Evolutionary conservation across 2,797 vertebrate genomes (phyloP).

Genomic region (Macrochelys suwanniensis): DNA sequence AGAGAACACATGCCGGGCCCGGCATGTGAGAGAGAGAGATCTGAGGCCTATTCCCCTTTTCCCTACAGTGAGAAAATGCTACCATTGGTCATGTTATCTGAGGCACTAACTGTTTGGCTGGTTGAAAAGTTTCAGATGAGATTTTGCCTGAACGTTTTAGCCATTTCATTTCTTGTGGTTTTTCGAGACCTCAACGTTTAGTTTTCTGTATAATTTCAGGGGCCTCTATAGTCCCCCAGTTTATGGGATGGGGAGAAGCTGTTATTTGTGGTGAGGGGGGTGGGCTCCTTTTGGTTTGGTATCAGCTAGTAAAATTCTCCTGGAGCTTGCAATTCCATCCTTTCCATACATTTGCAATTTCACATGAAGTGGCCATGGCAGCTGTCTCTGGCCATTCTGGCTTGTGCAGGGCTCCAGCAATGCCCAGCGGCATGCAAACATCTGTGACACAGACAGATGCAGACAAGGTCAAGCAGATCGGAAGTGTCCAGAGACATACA

Average conservation of each 20-base stretch:
- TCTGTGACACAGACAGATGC: neutral
- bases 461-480: neutral
- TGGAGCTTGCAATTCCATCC: neutral
- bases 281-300: neutral
- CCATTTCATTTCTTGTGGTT: neutral
- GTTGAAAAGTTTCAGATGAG: neutral
- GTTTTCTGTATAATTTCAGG: neutral
- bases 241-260: neutral
- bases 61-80: neutral
- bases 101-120: neutral
- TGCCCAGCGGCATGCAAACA: neutral
- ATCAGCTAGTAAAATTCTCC: neutral
- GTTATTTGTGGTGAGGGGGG: neutral
- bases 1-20: neutral
- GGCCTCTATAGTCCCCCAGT: neutral
- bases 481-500: neutral
- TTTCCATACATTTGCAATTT: neutral
- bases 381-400: neutral
- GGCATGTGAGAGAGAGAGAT: neutral
- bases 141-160: rapidly evolving
- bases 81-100: neutral
- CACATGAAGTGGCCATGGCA: neutral
- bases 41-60: neutral
- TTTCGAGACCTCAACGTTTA: neutral
- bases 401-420: neutral